Evolutionary conservation across 1,140 invertebrate genomes (phyloP), one percentile per base, ranked within the genome.

Genomic region (Nephotettix cincticeps): DNA sequence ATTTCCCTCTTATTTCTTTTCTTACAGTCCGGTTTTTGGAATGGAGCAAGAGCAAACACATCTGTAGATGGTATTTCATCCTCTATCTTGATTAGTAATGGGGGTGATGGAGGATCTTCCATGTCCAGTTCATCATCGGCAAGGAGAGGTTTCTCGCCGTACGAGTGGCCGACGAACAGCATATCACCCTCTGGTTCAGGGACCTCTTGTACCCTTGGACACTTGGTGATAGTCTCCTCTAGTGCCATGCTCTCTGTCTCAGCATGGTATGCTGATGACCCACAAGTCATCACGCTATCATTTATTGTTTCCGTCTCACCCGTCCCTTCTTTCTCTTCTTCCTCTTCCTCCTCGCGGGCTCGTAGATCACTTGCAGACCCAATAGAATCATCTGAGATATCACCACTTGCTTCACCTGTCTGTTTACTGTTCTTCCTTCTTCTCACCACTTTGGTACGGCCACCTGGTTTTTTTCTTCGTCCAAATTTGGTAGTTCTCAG

Each of bases 51-150:
- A 0, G 90, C 89, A 80, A 93, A 93, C 0, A 93, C 89, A 78
- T 93, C 91, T 14, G 85, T 72, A 40, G 69, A 40, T 19, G 68
- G 66, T 0, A 25, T 45, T 32, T 75, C 73, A 14, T 75, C 75
- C 40, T 36, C 14, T 29, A 82, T 78, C 51, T 79, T 74, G n/a
- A 75, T 74, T 4, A 76, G 51, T 71, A 72, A 64, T 70, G 72
- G 69, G 81, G 82, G 58, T 80, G 80, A 70, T 79, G 80, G 70
- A 76, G 76, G 1, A 1, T 83, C 82, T 65, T 89, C 89, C 1
- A 88, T 88, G 71, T 91, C 89, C 2, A 93, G 78, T 77, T 93
- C 91, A 78, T 94, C 91, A 74, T 95, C 92, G 29, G 92, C 82
- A 0, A 94, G 78, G 11, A 95, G 78, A 1, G 92, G 92, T 73